phyloP scores from a whole-genome alignment of 2,888 invertebrate genomes.

The Diloba caeruleocephala region DNA sequence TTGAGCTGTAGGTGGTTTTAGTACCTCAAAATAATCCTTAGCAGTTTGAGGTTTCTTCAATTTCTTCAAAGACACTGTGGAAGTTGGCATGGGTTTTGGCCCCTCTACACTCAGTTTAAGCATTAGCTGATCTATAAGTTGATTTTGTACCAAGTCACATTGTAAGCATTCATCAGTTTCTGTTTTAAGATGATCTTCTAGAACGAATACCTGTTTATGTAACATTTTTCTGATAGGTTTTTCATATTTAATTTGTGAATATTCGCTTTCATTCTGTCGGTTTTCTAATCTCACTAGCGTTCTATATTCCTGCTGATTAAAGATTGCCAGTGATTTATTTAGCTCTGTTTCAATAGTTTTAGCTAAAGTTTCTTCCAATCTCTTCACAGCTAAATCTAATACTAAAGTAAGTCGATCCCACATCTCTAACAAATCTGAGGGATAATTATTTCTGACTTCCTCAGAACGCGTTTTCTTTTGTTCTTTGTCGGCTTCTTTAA shows the following conservation, averaged over 20 bases:
- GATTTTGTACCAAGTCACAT: conserved; percentile 71
- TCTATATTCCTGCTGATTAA: conserved; percentile 31
- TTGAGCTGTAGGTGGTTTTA: conserved; percentile 51
- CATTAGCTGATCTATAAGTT: conserved; percentile 71
- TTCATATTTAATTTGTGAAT: conserved; percentile 16
- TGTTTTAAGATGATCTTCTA: conserved; percentile 20
- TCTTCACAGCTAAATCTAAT: conserved; percentile 69
- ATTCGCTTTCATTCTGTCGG: conserved; percentile 3
- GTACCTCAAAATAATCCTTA: conserved; percentile 62
- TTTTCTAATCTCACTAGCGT: conserved; percentile 19
- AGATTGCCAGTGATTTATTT: conserved; percentile 50
- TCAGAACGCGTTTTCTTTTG: conserved; percentile 57
- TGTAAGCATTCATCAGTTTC: conserved; percentile 62
- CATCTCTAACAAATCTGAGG: conserved; percentile 63
- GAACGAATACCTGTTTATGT: conserved; percentile 43
- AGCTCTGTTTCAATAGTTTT: conserved; percentile 72
- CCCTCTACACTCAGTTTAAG: conserved; percentile 59
- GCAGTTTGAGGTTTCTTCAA: conserved; percentile 53
- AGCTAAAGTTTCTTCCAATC: conserved; percentile 69
- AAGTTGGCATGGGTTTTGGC: conserved; percentile 32
- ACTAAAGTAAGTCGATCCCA: conserved; percentile 69
- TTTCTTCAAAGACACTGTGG: conserved; percentile 40
- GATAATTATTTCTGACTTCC: conserved; percentile 51
- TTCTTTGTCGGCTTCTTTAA: conserved; percentile 55
- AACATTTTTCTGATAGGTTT: conserved; percentile 14